Conservation (phyloP, 2,797 vertebrate genomes). For the Adelosebastes latens region DNA sequence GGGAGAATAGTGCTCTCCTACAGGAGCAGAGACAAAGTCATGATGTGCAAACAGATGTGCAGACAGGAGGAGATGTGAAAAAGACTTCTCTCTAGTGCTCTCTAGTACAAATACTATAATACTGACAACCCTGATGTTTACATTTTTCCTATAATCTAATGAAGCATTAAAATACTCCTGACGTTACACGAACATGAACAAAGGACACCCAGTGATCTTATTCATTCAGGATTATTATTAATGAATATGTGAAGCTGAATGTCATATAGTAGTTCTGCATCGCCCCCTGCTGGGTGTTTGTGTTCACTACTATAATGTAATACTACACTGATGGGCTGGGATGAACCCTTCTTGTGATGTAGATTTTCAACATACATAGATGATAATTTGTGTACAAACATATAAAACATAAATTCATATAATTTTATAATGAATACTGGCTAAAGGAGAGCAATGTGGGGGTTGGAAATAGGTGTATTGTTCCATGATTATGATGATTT, state of each 20-base stretch:
- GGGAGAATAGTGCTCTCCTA: neutral
- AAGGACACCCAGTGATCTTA: neutral
- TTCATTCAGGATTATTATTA: neutral
- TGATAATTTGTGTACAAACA: neutral
- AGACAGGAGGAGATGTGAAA: neutral
- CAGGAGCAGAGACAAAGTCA: neutral
- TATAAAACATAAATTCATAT: neutral
- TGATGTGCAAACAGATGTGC: conserved; percentile 1
- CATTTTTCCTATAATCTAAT: conserved; percentile 13
- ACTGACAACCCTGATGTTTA: conserved; percentile 3
- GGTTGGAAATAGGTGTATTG: neutral
- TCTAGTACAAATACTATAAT: neutral
- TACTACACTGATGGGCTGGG: too few relatives aligned
- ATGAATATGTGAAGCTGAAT: neutral
- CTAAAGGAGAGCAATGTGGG: neutral
- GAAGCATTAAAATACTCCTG: conserved; percentile 1
- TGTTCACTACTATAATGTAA: neutral
- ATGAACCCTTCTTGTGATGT: neutral
- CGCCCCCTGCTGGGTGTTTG: conserved; percentile 19
- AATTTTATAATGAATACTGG: neutral
- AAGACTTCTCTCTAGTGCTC: conserved; percentile 9
- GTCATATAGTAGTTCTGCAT: neutral
- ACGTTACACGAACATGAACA: neutral
- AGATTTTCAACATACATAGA: neutral
- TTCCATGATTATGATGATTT: neutral